Percentiles rank a stretch among this genome's conserved stretches.
These are phyloP conservation scores for Theristus sp. DNA, from an alignment of 2,888 invertebrate species.

Conservation along the genomic window DNA sequence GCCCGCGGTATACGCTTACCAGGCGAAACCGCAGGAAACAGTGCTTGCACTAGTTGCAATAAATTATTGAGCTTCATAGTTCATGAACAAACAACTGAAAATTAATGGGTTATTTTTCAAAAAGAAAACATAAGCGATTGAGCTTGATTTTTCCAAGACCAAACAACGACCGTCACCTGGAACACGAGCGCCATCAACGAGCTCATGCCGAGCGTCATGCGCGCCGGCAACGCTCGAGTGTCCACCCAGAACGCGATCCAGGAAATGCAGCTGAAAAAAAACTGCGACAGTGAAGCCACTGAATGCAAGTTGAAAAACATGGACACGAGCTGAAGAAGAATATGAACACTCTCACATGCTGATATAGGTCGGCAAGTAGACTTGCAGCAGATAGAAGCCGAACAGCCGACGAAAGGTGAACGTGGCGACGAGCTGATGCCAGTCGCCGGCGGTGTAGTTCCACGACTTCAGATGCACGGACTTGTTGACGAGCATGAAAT, in stretches of 20 bases:
- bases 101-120: not conserved
- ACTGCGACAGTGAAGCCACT: not conserved
- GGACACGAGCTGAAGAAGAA: too few relatives aligned
- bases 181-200: not conserved
- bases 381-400: constrained; percentile 2
- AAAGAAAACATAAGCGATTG: too few relatives aligned
- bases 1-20: not conserved
- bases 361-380: constrained; percentile 3
- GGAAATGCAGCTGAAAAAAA: not conserved
- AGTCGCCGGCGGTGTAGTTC: constrained; percentile 1
- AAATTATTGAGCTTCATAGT: too few relatives aligned
- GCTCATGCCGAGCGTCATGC: not conserved
- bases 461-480: not conserved
- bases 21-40: too few relatives aligned
- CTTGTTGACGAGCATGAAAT: not conserved
- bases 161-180: not conserved
- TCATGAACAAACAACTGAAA: not conserved
- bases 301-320: not conserved
- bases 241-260: constrained; percentile 5
- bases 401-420: not conserved
- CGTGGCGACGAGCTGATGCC: not conserved
- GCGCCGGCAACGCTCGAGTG: not conserved
- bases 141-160: not conserved
- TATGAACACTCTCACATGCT: not conserved
- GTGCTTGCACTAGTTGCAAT: too few relatives aligned